Base-by-base conservation (phyloP, 2,113 vertebrate species). In the Mastomys coucha region DNA sequence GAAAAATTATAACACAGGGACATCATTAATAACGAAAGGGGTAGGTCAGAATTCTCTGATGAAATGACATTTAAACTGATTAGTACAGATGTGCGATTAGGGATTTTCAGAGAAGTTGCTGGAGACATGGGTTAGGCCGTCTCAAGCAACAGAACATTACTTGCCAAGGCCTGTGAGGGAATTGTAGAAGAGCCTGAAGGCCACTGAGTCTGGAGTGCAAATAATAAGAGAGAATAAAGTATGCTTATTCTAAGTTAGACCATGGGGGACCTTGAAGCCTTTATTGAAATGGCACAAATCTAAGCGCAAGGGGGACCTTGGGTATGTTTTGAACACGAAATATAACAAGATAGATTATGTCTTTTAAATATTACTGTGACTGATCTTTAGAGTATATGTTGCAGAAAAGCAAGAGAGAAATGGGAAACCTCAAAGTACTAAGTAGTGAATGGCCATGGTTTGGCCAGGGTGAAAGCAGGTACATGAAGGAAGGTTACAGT, bases 31-130 rank as follows among this genome's bases (percentile, higher is more conserved):
- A 13, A 88, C 78, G 11, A 33, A 36, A 51, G 8, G 20, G 28
- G 56, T 51, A 33, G 82, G 7, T 82, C 90, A 95, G 51, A 86
- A 22, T 78, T 93, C 53, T 80, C 42, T 81, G 73, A 93, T 65
- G 1, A 53, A 76, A 69, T 78, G 51, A 82, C 22, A 58, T 51
- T 72, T 72, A 73, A 88, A 39, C 13, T 58, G 33, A 51, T 45
- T 28, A 65, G 0, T 26, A 5, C 20, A 24, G 42, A 4, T 65
- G 1, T 72, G 28, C 7, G 28, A 49, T 11, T 19, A 60, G n/a
- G 31, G 42, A 49, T 4, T 73, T 56, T 22, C 19, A 72, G 67
- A 82, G 70, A 36, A 92, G 36, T 24, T 36, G 5, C 5, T 69
- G 17, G 13, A 85, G 8, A 75, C 1, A 2, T 22, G 5, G 10